Conservation (phyloP, 2,113 vertebrate species). For the Halichoerus grypus region DNA sequence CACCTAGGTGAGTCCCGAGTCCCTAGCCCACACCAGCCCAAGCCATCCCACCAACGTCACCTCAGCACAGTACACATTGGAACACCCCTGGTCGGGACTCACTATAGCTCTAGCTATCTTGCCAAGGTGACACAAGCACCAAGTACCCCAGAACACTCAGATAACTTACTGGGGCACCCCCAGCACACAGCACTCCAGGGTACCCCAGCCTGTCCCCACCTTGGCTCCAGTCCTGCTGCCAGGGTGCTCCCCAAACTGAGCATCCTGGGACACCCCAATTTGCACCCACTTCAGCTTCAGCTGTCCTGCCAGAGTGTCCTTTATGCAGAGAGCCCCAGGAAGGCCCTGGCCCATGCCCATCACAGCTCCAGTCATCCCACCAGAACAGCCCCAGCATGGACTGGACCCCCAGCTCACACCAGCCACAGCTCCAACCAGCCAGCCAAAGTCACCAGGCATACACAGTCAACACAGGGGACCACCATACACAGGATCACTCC, state of each 20-base stretch:
- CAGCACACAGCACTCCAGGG: background rate
- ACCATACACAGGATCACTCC: background rate
- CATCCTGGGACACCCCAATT: background rate
- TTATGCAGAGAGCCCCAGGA: background rate
- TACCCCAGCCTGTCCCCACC: background rate
- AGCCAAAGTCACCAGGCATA: background rate
- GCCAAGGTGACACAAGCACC: background rate
- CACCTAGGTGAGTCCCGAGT: background rate
- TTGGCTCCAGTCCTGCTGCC: background rate
- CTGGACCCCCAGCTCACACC: background rate
- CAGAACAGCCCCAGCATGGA: background rate
- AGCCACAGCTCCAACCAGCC: background rate
- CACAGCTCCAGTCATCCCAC: background rate
- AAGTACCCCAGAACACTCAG: background rate
- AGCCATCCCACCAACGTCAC: background rate
- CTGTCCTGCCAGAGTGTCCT: background rate
- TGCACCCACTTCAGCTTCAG: background rate
- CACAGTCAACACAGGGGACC: background rate
- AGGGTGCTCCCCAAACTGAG: too few species aligned
- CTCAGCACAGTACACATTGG: background rate
- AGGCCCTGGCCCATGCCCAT: background rate
- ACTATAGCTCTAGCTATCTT: background rate
- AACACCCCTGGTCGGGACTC: background rate
- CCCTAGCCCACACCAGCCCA: background rate
- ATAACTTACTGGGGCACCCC: background rate